Percentiles rank a stretch among this genome's conserved stretches.
Conservation (phyloP, 2,888 invertebrate species). For the Caenorhabditis zanzibari region DNA sequence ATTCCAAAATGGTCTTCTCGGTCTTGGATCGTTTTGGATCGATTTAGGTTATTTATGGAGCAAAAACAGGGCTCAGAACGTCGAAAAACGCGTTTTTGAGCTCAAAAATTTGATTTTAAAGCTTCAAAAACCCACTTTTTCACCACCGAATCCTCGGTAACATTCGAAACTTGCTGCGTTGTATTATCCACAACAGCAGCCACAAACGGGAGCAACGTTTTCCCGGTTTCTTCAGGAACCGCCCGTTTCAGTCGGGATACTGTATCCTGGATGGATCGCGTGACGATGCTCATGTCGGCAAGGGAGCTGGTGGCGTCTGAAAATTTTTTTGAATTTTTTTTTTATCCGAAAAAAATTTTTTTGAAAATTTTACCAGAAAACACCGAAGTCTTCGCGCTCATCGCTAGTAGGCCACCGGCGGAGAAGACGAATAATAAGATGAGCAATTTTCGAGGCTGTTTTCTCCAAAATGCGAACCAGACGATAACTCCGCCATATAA, state of each 20-base stretch:
- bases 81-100: no score
- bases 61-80: no score
- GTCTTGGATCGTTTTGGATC: no score
- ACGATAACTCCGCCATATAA: conserved; percentile 58
- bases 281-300: conserved; percentile 41
- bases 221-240: conserved; percentile 8
- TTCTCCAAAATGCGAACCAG: conserved; percentile 69
- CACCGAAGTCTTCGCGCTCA: conserved; percentile 22
- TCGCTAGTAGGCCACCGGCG: conserved; percentile 54
- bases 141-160: conserved; percentile 26
- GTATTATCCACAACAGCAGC: conserved; percentile 43
- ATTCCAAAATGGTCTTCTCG: no score
- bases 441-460: conserved; percentile 57
- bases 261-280: conserved; percentile 45
- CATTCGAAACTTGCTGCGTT: conserved; percentile 16
- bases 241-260: conserved; percentile 43
- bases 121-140: conserved; percentile 45
- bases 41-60: no score
- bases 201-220: conserved; percentile 51
- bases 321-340: background rate
- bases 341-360: background rate
- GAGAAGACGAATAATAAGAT: conserved; percentile 59
- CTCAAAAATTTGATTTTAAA: background rate
- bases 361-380: conserved; percentile 11
- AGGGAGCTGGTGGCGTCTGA: conserved; percentile 37